phyloP scores from a whole-genome alignment of 2,888 invertebrate genomes.

The Zhuqinia jingwanae region DNA sequence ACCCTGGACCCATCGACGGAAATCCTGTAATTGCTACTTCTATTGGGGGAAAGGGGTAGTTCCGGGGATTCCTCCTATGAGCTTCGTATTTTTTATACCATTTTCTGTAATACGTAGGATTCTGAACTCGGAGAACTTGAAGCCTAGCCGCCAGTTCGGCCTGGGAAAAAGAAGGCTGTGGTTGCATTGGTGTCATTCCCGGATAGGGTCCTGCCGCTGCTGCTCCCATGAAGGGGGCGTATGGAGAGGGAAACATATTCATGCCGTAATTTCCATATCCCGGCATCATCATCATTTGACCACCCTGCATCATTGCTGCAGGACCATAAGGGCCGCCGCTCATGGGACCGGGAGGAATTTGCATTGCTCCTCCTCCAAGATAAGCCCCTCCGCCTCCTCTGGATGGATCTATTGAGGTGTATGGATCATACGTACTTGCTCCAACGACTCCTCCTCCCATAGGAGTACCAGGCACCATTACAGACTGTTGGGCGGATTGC shows the following conservation, averaged over 20 bases:
- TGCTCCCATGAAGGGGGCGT: background rate
- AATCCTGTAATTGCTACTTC: constrained; percentile 76
- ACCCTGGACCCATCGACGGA: constrained; percentile 39
- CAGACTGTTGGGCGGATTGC: background rate
- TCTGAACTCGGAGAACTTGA: constrained; percentile 88
- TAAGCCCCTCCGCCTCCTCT: background rate
- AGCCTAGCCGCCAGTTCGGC: constrained; percentile 83
- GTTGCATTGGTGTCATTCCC: too few relatives aligned
- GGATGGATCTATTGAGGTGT: constrained; percentile 40
- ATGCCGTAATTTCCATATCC: constrained; percentile 29
- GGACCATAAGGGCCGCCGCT: constrained; percentile 19
- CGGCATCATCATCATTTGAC: constrained; percentile 60
- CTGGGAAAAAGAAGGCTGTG: constrained; percentile 34
- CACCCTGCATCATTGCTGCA: constrained; percentile 34
- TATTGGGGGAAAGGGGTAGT: constrained; percentile 77
- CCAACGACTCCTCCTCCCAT: background rate
- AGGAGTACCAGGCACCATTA: background rate
- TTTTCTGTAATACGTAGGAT: constrained; percentile 90
- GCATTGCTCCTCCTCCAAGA: constrained; percentile 27
- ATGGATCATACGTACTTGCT: constrained; percentile 30
- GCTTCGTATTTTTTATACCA: constrained; percentile 88
- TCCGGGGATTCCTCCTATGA: constrained; percentile 78
- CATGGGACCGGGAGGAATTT: constrained; percentile 56
- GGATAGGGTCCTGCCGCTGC: background rate
- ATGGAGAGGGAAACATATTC: constrained; percentile 42